Evolutionary conservation across 2,888 invertebrate species (phyloP), one percentile per base, ranked within the genome.

Genomic region (Rosalia funebris): DNA sequence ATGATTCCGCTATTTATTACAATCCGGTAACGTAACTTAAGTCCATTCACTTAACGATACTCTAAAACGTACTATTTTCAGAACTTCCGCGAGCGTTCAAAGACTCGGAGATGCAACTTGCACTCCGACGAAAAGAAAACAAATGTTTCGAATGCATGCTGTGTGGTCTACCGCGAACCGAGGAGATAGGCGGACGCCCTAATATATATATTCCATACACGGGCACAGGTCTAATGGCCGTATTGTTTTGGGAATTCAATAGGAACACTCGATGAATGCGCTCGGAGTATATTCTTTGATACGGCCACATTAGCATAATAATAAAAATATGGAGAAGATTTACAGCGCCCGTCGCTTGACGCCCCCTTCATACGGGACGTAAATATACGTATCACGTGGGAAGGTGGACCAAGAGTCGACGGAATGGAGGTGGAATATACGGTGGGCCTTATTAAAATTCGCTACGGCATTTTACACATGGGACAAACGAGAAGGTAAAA

Each of bases 141-240:
- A 46, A 32, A 42, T 39, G 47, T 47, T 47, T 57, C 17, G 39
- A 46, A 48, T 46, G 48, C 63, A 45, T 60, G 54, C 44, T 69
- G 68, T 69, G 69, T 70, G 70, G 69, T 70, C 71, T 52, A 32
- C 16, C 34, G 25, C 50, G 55, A 45, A 55, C 14, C 20, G 9
- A 36, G 34, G 32, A 25, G 32, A 36, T 14, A 53, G 53, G 60
- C 59, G 57, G 53, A 52, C 58, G 9, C 14, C 37, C 41, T 54
- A 57, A 61, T 61, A 62, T 39, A 62, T 34, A 44, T 65, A 69
- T 71, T 67, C 55, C 53, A 48, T 45, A 39, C 60, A 48, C 48
- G 44, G 54, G 42, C 50, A 32, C 44, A 48, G 50, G 55, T 60
- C 55, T 60, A 55, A 60, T 55, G 55, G 54, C 37, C 32, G 54